Evolutionary conservation across 1,140 invertebrate genomes (phyloP), one percentile per base, ranked within the genome.

Genomic region (Magallana angulata): DNA sequence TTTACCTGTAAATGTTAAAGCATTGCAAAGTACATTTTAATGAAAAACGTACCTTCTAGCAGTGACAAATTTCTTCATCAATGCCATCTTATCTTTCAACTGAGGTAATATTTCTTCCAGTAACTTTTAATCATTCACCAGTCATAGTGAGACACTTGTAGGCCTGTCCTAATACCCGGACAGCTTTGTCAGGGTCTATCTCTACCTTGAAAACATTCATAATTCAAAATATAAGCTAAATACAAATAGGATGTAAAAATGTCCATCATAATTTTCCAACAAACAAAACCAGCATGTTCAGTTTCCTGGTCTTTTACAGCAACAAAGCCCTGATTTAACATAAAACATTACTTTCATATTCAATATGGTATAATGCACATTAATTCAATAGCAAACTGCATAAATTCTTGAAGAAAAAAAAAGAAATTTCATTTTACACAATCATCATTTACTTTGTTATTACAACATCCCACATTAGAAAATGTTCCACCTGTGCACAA

Each of bases 181-280:
- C 94, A 0, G 98, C 98, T 95, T 99, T 99, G 88, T 98, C 98
- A 92, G 99, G 99, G 94, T 99, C 98, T 95, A 97, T 97, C 93
- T 97, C 96, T 64, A 96, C 95, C 96, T 96, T 89, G 58, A 93
- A 93, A 76, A 59, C 24, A 24, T 24, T 24, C 24, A 24, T 24
- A 24, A 24, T 24, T 24, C 24, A 24, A 24, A 24, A 24, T 24
- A 24, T 24, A 24, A 1, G 1, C 24, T 24, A 24, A 24, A 24
- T 24, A 24, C 24, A 0, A 24, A 24, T 24, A 24, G 24, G 24
- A 24, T 24, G 24, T 24, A 24, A 24, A 24, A 24, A 24, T 24
- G 24, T 24, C 24, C 24, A 24, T 24, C 24, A 24, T 24, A 24
- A 24, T 24, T 24, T 24, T 24, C 24, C 24, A 24, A 24, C 24